Evolutionary conservation across 2,797 vertebrate species (phyloP).

Genomic region (Mormyrops boulengeri): DNA sequence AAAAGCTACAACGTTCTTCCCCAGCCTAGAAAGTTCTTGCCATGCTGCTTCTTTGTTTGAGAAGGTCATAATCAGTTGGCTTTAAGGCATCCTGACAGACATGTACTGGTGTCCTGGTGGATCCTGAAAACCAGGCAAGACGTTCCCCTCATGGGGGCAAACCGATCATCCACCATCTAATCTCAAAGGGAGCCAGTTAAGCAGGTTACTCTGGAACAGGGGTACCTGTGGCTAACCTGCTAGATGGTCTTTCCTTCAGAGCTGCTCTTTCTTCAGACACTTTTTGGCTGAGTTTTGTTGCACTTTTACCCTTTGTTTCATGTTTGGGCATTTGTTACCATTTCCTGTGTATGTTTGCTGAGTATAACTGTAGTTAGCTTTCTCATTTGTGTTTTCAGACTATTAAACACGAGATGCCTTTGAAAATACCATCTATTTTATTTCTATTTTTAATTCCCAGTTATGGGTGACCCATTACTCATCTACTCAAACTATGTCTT

Average conservation of each 20-base stretch:
- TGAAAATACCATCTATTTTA: slow-evolving; percentile 29
- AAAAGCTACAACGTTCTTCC: background rate
- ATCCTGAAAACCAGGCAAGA: background rate
- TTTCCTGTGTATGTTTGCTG: background rate
- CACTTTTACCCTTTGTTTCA: background rate
- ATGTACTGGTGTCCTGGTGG: background rate
- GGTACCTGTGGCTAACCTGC: background rate
- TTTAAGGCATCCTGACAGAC: background rate
- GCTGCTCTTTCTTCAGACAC: background rate
- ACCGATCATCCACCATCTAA: background rate
- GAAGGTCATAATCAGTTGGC: background rate
- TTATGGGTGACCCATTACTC: slow-evolving; percentile 36
- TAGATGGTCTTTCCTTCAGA: background rate
- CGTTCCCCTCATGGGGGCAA: background rate
- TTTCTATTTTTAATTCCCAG: slow-evolving; percentile 15
- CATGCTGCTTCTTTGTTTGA: background rate
- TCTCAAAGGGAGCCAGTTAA: background rate
- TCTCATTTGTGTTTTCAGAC: background rate
- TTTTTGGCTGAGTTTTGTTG: background rate
- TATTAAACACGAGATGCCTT: slow-evolving; percentile 26
- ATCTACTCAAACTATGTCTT: slow-evolving; percentile 1
- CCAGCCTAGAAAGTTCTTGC: background rate
- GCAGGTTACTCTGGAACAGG: background rate
- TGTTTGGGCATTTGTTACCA: background rate
- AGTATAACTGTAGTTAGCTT: background rate